Percentiles rank a stretch among this genome's conserved stretches.
phyloP scores from a whole-genome alignment of 2,113 vertebrate species.

The Emydocephalus ijimae region DNA sequence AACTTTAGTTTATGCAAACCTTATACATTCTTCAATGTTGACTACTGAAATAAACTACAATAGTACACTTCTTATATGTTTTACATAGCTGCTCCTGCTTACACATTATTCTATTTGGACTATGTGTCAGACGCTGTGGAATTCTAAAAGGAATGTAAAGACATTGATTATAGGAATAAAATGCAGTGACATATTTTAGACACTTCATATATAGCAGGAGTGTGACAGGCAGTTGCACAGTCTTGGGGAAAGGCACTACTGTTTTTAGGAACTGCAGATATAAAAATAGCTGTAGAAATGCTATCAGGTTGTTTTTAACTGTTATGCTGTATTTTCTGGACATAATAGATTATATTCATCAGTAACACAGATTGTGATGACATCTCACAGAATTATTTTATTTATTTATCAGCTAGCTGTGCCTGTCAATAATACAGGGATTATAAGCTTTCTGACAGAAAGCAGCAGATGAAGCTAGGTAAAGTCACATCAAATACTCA shows the following conservation, averaged over 20 bases:
- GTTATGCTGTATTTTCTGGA: neutral
- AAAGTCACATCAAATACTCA: neutral
- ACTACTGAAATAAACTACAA: neutral
- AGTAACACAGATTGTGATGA: neutral
- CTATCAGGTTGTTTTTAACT: neutral
- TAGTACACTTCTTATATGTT: neutral
- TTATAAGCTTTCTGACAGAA: neutral
- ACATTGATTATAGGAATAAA: neutral
- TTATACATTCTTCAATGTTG: neutral
- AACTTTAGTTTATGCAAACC: neutral
- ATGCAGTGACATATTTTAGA: neutral
- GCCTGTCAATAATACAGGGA: neutral
- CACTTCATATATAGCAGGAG: neutral
- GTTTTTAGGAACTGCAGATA: neutral
- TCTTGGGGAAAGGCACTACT: neutral
- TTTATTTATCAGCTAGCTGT: neutral
- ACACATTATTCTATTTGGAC: neutral
- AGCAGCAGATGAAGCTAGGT: neutral
- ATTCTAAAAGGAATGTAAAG: neutral
- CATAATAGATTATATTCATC: neutral
- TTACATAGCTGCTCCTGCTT: neutral
- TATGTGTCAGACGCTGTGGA: neutral
- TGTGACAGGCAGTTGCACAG: neutral
- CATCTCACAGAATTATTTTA: neutral
- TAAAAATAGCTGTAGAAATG: neutral